Evolutionary conservation across 2,888 invertebrate species (phyloP).

Genomic region (Sisyra nigra): DNA sequence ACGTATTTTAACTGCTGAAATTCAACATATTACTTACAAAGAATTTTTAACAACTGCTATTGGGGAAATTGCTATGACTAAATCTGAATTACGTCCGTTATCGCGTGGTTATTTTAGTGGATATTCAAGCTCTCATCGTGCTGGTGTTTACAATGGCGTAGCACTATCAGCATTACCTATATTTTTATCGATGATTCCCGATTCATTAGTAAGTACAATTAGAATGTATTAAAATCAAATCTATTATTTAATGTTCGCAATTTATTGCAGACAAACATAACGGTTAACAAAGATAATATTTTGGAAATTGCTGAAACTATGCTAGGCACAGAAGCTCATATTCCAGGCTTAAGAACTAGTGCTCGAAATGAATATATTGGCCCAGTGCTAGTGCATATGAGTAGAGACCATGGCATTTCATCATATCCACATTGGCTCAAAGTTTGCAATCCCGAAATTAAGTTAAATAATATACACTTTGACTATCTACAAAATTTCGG

Average conservation of each 20-base stretch:
- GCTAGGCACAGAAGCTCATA: constrained; percentile 44
- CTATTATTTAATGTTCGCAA: too few relatives aligned
- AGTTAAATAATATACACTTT: constrained; percentile 23
- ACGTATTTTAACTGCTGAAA: constrained; percentile 56
- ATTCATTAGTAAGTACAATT: constrained; percentile 37
- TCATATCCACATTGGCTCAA: constrained; percentile 52
- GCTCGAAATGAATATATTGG: constrained; percentile 25
- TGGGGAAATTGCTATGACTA: constrained; percentile 50
- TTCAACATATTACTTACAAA: constrained; percentile 72
- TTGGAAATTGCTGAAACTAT: constrained; percentile 40
- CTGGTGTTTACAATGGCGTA: constrained; percentile 63
- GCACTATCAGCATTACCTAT: constrained; percentile 58
- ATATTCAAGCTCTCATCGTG: constrained; percentile 66
- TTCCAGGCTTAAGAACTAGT: constrained; percentile 37
- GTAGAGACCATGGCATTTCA: constrained; percentile 67
- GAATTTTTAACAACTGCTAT: constrained; percentile 67
- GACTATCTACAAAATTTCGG: constrained; percentile 40
- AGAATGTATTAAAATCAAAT: not conserved
- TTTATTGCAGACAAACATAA: constrained; percentile 35
- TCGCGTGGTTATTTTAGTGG: constrained; percentile 58
- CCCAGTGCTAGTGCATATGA: constrained; percentile 39
- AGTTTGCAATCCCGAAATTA: constrained; percentile 35
- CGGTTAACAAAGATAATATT: constrained; percentile 23
- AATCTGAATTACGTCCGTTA: constrained; percentile 41
- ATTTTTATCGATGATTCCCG: constrained; percentile 60